phyloP scores from a whole-genome alignment of 1,140 invertebrate genomes.

The Drosophila jambulina region DNA sequence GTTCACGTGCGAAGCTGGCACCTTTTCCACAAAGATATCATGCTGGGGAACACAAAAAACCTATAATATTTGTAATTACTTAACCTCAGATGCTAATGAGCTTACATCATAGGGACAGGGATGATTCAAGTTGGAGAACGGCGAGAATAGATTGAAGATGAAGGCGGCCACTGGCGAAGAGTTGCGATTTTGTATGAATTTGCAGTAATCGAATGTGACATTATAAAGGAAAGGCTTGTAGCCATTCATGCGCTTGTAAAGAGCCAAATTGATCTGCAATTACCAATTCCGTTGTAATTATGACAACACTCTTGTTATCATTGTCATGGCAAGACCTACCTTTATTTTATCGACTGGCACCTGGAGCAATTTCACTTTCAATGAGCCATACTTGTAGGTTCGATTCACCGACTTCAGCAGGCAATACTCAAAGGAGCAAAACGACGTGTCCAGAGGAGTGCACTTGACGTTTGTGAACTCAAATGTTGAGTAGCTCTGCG shows the following conservation, averaged over 20 bases:
- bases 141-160: conserved; percentile 4
- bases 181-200: background rate
- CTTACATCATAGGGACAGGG: conserved; percentile 11
- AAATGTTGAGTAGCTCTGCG: background rate
- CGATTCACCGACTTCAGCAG: conserved; percentile 1
- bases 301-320: too few relatives aligned
- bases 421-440: background rate
- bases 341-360: background rate
- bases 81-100: too few relatives aligned
- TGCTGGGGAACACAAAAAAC: background rate
- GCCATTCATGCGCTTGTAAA: conserved; percentile 9
- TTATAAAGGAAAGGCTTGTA: conserved; percentile 25
- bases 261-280: background rate
- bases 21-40: conserved; percentile 2
- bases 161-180: background rate
- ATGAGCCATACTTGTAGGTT: conserved; percentile 1
- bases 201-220: conserved; percentile 9
- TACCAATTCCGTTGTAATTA: background rate
- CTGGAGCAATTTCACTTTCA: background rate
- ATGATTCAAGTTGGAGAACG: conserved; percentile 25
- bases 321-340: too few relatives aligned
- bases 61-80: too few relatives aligned
- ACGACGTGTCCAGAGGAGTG: background rate
- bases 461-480: conserved; percentile 1
- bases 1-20: background rate